Conservation (phyloP, 2,888 invertebrate genomes). For the Drosophila recens region DNA sequence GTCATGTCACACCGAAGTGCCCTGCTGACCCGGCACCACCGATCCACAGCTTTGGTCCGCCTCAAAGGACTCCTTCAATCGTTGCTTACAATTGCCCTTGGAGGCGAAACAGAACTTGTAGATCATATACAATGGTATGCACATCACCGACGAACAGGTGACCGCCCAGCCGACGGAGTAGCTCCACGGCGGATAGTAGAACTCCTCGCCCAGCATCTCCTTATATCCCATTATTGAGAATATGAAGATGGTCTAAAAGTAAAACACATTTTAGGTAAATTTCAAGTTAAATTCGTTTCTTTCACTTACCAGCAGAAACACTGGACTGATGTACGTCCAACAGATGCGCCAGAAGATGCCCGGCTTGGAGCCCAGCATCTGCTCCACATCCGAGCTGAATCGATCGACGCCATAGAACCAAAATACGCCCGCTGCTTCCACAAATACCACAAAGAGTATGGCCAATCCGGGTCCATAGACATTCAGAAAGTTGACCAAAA, state of each 20-base stretch:
- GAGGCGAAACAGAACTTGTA: constrained; percentile 90
- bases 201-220: constrained; percentile 91
- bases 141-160: constrained; percentile 93
- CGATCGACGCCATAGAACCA: constrained; percentile 95
- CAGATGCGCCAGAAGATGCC: constrained; percentile 93
- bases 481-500: constrained; percentile 94
- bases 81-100: constrained; percentile 86
- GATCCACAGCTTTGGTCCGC: constrained; percentile 81
- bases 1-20: constrained; percentile 85
- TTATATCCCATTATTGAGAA: constrained; percentile 93
- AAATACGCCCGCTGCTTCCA: constrained; percentile 95
- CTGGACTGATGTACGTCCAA: constrained; percentile 95
- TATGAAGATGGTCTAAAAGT: constrained; percentile 90
- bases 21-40: constrained; percentile 84
- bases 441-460: constrained; percentile 95
- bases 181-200: constrained; percentile 93
- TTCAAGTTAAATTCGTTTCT: too few species aligned
- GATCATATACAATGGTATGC: constrained; percentile 93
- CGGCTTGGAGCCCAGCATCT: constrained; percentile 93
- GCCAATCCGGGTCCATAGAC: constrained; percentile 95
- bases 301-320: constrained; percentile 90
- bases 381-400: constrained; percentile 92
- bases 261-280: not conserved
- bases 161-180: constrained; percentile 93
- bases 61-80: constrained; percentile 79